Evolutionary conservation across 2,888 invertebrate species (phyloP).

Genomic region (Incurvaria masculella): DNA sequence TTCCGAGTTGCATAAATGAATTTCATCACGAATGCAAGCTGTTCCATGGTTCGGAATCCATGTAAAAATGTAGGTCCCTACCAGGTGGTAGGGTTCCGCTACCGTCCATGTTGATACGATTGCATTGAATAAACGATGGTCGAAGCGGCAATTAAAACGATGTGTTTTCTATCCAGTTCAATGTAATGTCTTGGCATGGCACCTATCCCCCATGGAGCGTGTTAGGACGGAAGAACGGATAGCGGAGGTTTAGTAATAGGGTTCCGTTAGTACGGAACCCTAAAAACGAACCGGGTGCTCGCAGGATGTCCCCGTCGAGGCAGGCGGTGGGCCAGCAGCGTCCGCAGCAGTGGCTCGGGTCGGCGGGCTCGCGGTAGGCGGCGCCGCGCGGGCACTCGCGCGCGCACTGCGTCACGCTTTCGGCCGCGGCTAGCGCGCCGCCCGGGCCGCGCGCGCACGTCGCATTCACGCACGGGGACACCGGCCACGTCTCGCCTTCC

Average conservation of each 20-base stretch:
- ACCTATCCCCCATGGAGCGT: too few species aligned
- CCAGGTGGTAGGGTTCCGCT: too few species aligned
- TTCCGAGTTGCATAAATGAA: too few species aligned
- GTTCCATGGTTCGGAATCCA: too few species aligned
- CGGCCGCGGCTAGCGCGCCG: conserved; percentile 36
- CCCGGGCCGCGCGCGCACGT: conserved; percentile 41
- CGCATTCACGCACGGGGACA: conserved; percentile 53
- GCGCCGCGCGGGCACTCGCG: conserved; percentile 55
- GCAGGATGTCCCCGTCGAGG: conserved; percentile 43
- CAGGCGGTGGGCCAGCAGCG: conserved; percentile 60
- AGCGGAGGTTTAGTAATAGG: neutral
- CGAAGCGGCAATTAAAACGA: too few species aligned
- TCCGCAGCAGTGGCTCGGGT: conserved; percentile 59
- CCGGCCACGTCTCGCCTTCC: conserved; percentile 50
- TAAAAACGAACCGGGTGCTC: conserved; percentile 39
- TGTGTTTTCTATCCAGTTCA: too few species aligned
- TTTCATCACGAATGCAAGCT: too few species aligned
- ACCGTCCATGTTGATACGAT: too few species aligned
- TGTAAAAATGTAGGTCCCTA: too few species aligned
- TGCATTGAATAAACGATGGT: too few species aligned
- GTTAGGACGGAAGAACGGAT: neutral
- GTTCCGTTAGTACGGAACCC: too few species aligned
- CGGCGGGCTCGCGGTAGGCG: conserved; percentile 38
- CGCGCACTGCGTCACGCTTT: conserved; percentile 41
- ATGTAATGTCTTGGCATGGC: neutral